Percentiles rank a stretch among this genome's conserved stretches.
Conservation (phyloP, 2,888 invertebrate species). For the Psylliodes chrysocephalus region DNA sequence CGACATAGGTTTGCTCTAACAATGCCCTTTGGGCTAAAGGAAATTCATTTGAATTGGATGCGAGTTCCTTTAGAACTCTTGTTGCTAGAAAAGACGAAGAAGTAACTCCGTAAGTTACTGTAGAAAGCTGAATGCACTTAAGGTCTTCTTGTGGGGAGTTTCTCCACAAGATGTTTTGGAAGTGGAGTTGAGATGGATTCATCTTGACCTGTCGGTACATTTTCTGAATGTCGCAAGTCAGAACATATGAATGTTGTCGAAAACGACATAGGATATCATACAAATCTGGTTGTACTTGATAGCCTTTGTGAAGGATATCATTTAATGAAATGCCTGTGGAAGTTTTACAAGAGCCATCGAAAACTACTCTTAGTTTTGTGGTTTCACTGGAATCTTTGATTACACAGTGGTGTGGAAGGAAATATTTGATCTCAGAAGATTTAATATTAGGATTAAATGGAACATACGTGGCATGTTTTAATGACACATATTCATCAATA, state of each 20-base stretch:
- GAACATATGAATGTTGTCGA: neutral
- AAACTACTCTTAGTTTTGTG: too few relatives aligned
- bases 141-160: neutral
- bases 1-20: too few relatives aligned
- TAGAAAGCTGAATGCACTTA: too few relatives aligned
- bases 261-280: neutral
- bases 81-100: neutral
- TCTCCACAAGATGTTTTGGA: neutral
- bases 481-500: neutral
- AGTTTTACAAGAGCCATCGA: neutral
- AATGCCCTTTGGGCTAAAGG: too few relatives aligned
- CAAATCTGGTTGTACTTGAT: too few relatives aligned
- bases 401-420: neutral
- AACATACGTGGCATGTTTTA: neutral
- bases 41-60: too few relatives aligned
- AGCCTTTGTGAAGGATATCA: neutral
- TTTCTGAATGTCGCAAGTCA: neutral
- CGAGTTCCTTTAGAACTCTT: too few relatives aligned
- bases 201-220: neutral
- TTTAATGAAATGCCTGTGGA: neutral
- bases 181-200: too few relatives aligned
- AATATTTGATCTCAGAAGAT: neutral
- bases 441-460: neutral
- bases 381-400: too few relatives aligned
- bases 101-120: neutral